Conservation (phyloP, 2,888 invertebrate genomes). For the Alcis repandata region DNA sequence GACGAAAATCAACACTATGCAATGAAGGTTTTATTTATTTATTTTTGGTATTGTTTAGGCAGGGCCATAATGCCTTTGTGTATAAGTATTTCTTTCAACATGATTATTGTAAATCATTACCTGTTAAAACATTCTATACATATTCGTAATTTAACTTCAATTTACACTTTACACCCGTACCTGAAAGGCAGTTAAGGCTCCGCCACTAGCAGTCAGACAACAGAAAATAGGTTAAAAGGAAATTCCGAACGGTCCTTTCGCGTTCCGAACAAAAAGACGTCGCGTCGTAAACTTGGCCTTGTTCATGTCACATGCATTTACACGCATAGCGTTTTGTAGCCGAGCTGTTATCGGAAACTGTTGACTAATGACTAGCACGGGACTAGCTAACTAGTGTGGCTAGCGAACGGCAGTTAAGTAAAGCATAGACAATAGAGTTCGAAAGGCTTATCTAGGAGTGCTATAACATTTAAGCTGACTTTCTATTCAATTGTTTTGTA, state of each 20-base stretch:
- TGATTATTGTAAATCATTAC: too few relatives aligned
- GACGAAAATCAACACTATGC: not conserved
- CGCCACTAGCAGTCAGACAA: conserved; percentile 9
- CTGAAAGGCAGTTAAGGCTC: conserved; percentile 12
- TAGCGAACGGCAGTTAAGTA: not conserved
- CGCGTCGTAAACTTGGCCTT: conserved; percentile 54
- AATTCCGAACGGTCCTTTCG: conserved; percentile 49
- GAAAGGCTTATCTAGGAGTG: conserved; percentile 28
- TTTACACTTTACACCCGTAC: not conserved
- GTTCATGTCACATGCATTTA: conserved; percentile 58
- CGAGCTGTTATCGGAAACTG: conserved; percentile 46
- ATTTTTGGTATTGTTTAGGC: not conserved
- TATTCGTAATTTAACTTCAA: not conserved
- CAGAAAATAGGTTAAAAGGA: conserved; percentile 46
- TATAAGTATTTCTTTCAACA: too few relatives aligned
- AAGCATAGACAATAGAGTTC: conserved; percentile 44
- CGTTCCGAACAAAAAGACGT: conserved; percentile 49
- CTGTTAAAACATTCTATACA: not conserved
- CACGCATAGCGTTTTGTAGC: conserved; percentile 50
- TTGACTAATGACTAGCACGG: conserved; percentile 52
- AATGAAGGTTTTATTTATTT: too few relatives aligned
- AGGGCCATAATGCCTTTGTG: too few relatives aligned
- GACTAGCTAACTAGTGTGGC: conserved; percentile 7
- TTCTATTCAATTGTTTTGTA: conserved; percentile 16
- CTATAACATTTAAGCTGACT: conserved; percentile 10